Evolutionary conservation across 2,113 vertebrate genomes (phyloP), one percentile per base, ranked within the genome.

Genomic region (Pterophyllum scalare): DNA sequence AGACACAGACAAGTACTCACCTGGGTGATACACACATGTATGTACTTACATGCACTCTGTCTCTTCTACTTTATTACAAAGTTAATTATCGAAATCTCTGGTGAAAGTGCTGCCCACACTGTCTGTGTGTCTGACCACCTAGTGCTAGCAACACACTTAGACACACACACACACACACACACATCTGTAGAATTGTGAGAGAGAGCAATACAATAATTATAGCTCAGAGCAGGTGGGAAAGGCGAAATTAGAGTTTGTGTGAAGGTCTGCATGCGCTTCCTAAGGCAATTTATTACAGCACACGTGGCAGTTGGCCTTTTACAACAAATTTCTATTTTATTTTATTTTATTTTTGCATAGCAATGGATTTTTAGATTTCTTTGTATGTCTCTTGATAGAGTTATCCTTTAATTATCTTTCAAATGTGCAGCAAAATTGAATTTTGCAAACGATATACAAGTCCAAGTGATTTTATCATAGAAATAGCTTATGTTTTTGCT

Each of bases 11-110:
- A 52, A 28, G 61, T 67, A 43, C 49, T 77, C 67, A 12, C 79
- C 54, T 56, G 19, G 58, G 52, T 58, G 28, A 77, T 28, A 75
- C 26, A 57, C 20, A 60, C 57, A 59, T 17, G 57, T 60, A 54
- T 40, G 31, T 40, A 60, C 75, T 57, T 61, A 49, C 33, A 49
- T 77, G 61, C 54, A 80, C 56, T 61, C 64, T 49, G 59, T 31
- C 67, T 65, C 65, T 31, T 75, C 31, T 11, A 26, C 74, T 87
- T 84, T 64, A 84, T 86, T 84, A 58, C 61, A 82, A 82, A 83
- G 80, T 88, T 89, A 88, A 91, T 91, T 87, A 88, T 89, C 62
- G 10, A 85, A 86, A 79, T 82, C 67, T 91, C 83, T 38, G 2
- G 11, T 59, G 87, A 64, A 76, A 85, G 65, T 49, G 20, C 2